Base-by-base conservation (phyloP, 2,888 invertebrate species). In the Philopedon plagiatum region DNA sequence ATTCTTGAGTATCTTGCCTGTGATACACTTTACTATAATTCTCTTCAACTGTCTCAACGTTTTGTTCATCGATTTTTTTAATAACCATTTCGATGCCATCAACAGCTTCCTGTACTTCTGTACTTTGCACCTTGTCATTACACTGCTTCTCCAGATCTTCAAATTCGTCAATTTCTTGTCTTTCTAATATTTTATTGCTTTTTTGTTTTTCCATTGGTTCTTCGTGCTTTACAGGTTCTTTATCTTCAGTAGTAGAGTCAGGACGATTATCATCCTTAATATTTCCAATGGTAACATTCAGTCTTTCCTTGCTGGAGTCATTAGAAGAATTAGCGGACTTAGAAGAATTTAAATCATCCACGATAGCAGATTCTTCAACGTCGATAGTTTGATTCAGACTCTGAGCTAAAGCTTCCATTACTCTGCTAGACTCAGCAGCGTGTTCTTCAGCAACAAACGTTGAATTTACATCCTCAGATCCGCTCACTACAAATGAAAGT, bases 361-460 rank as follows among this genome's bases (percentile, higher is more conserved):
- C 62, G 39, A 68, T 73, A 29, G 73, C 73, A 0, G 73, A 73
- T 23, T 63, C 73, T 54, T 68, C 73, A n/a, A 62, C 51, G 60
- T 73, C 73, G 15, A 73, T 73, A 11, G 73, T 68, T 32, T 60
- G 34, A 34, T 63, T 58, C 2, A 73, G 13, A 54, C 73, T 73
- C 23, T 51, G n/a, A 9, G 68, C 68, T 19, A 73, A 29, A n/a
- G n/a, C 15, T 34, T 68, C 60, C 32, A 68, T 34, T 11, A 23
- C 64, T 58, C 58, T 64, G 23, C 58, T 15, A 8, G 60, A 64
- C 37, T 70, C 39, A 13, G 26, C 5, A 23, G 37, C 39, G 1
- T 54, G 13, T 41, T 64, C 64, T n/a, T 13, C 29, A 39, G 32
- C 5, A 23, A 13, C 8, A 41, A 39, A 58, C 8, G 34, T 21